These are phyloP conservation scores for Eremobia ochroleuca DNA, from an alignment of 2,888 invertebrate species.

Conservation along the genomic window DNA sequence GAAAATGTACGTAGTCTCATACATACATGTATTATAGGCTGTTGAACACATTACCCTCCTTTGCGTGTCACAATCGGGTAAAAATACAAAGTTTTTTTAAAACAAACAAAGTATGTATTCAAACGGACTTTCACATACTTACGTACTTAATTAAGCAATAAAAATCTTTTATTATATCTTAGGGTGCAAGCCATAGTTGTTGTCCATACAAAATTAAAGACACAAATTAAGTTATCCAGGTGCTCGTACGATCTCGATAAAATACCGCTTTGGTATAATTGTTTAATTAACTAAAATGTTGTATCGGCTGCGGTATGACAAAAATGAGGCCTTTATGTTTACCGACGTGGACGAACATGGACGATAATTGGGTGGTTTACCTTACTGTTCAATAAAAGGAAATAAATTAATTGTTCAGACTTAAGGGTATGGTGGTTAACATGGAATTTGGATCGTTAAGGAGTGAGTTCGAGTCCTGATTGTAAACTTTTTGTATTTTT, in stretches of 20 bases:
- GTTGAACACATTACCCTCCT: too few species aligned
- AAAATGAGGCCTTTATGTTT: constrained; percentile 53
- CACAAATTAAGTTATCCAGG: constrained; percentile 58
- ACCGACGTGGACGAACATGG: constrained; percentile 44
- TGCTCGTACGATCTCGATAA: constrained; percentile 60
- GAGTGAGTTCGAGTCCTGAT: constrained; percentile 12
- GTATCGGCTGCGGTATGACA: constrained; percentile 53
- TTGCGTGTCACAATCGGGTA: too few species aligned
- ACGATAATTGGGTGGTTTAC: constrained; percentile 57
- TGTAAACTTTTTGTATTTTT: constrained; percentile 1
- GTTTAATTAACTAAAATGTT: constrained; percentile 63
- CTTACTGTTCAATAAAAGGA: constrained; percentile 44
- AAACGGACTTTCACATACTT: constrained; percentile 17
- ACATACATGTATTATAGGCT: too few species aligned
- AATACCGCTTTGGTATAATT: constrained; percentile 55
- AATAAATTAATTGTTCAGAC: constrained; percentile 46
- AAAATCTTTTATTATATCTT: constrained; percentile 52
- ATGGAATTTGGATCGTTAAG: constrained; percentile 32
- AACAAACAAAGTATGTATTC: constrained; percentile 7
- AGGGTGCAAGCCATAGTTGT: constrained; percentile 43
- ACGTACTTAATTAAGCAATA: constrained; percentile 44
- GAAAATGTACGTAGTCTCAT: too few species aligned
- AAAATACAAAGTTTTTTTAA: neutral
- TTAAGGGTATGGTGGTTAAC: constrained; percentile 16
- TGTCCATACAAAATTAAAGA: constrained; percentile 44